Evolutionary conservation across 2,888 invertebrate species (phyloP), one percentile per base, ranked within the genome.

Genomic region (Agelastica alni): DNA sequence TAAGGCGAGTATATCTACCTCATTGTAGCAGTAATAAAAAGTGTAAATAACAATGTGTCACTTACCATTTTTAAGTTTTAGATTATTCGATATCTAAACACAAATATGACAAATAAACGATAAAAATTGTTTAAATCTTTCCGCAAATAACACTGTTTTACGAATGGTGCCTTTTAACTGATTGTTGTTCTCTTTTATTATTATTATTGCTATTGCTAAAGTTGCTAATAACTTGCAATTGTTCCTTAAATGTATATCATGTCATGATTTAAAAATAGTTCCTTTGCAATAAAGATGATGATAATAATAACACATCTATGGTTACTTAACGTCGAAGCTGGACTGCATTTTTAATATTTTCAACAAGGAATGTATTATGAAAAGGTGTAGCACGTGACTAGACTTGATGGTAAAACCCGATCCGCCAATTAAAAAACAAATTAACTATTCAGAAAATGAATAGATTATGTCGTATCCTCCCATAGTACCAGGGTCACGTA

Each of bases 201-300:
- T 49, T 49, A 42, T 48, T 39, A 48, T 47, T 28, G 36, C 18
- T 31, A 49, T 22, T 39, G 39, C 20, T 45, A 37, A 46, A 22
- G 37, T 47, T 47, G 31, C 51, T 51, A 46, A 46, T 51, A 53
- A 59, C 41, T 45, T 44, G 52, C 56, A 52, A 49, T 59, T 57
- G 52, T 49, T 52, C 52, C 44, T 53, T 43, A 43, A 51, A 51
- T 39, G 53, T 52, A 42, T 43, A 44, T 31, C 52, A 43, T 58
- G 60, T 60, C 60, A 60, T 51, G 34, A 53, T 58, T 60, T 60
- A 60, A 58, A 60, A 60, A 60, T 60, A 60, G 58, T 58, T 28
- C 17, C 41, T 55, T 44, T 52, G 58, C 48, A 58, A 60, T 44
- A 47, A 46, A n/a, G n/a, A n/a, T 41, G 26, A 46, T 46, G 36